Base-by-base conservation (phyloP, 1,140 invertebrate genomes). In the Heterodera carotae region DNA sequence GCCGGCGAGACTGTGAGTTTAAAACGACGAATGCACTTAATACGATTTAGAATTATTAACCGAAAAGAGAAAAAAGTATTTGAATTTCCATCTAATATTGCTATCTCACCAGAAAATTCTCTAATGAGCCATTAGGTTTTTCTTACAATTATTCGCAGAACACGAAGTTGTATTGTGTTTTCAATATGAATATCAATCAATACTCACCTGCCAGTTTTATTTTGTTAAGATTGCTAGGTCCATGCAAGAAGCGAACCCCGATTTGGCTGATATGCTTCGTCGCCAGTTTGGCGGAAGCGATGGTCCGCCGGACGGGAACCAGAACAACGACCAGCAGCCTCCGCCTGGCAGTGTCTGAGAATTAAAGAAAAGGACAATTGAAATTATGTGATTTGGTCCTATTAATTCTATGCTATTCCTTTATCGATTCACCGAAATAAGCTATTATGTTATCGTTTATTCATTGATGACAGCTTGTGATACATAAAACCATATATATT, bases 1-100 rank as follows among this genome's bases (percentile, higher is more conserved):
- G 83, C 74, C n/a, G 82, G 82, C 33, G 83, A 83, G 70, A 29
- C 83, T 59, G 80, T 81, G n/a, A 83, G 79, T 81, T 29, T n/a
- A n/a, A n/a, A n/a, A n/a, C n/a, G n/a, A n/a, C n/a, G n/a, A n/a
- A n/a, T n/a, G n/a, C n/a, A n/a, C n/a, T n/a, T n/a, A n/a, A n/a
- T n/a, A n/a, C n/a, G n/a, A n/a, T n/a, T n/a, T n/a, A n/a, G n/a
- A n/a, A n/a, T n/a, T n/a, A n/a, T n/a, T n/a, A n/a, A n/a, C n/a
- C n/a, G n/a, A n/a, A n/a, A n/a, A n/a, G n/a, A n/a, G n/a, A n/a
- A n/a, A n/a, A n/a, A n/a, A n/a, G n/a, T n/a, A n/a, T n/a, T n/a
- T n/a, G n/a, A n/a, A n/a, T n/a, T n/a, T n/a, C n/a, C n/a, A n/a
- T n/a, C n/a, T n/a, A n/a, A n/a, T n/a, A n/a, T n/a, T n/a, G n/a